These are phyloP conservation scores for Drosophila malerkotliana DNA, from an alignment of 1,140 invertebrate genomes.

Conservation along the genomic window DNA sequence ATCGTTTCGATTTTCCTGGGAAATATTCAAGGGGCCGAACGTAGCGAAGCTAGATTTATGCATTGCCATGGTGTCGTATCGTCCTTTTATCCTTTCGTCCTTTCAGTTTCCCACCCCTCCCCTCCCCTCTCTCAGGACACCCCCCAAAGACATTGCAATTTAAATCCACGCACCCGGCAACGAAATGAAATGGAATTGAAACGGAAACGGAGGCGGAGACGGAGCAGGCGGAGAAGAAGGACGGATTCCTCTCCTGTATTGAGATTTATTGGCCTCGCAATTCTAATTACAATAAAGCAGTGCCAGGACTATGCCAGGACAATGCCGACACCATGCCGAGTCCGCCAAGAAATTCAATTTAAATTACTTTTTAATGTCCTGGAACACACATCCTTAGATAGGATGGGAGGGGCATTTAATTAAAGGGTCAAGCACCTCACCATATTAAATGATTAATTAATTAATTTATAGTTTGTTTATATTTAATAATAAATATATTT, in stretches of 20 bases:
- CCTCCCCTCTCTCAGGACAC: not conserved
- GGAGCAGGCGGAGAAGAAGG: not conserved
- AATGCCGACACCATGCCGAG: not conserved
- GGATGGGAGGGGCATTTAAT: too few relatives aligned
- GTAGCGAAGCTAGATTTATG: conserved; percentile 28
- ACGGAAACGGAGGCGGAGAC: not conserved
- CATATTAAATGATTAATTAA: too few relatives aligned
- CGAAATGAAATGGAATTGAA: conserved; percentile 24
- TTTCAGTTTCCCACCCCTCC: too few relatives aligned
- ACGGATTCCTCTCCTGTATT: conserved; percentile 41
- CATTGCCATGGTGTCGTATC: conserved; percentile 33
- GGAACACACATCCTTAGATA: not conserved
- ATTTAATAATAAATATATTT: not conserved
- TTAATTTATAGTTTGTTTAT: not conserved
- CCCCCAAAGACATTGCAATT: conserved; percentile 28
- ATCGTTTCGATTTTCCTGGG: conserved; percentile 17
- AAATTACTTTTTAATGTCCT: conserved; percentile 75
- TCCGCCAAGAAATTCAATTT: conserved; percentile 71
- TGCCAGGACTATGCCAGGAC: conserved; percentile 1
- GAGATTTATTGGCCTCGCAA: conserved; percentile 67
- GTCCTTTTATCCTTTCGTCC: not conserved
- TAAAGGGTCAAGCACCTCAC: too few relatives aligned
- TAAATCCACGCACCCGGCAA: conserved; percentile 33
- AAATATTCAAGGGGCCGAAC: too few relatives aligned
- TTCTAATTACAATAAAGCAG: conserved; percentile 74